These are phyloP conservation scores for Muscidifurax raptorellus DNA, from an alignment of 1,140 invertebrate species.

Conservation along the genomic window DNA sequence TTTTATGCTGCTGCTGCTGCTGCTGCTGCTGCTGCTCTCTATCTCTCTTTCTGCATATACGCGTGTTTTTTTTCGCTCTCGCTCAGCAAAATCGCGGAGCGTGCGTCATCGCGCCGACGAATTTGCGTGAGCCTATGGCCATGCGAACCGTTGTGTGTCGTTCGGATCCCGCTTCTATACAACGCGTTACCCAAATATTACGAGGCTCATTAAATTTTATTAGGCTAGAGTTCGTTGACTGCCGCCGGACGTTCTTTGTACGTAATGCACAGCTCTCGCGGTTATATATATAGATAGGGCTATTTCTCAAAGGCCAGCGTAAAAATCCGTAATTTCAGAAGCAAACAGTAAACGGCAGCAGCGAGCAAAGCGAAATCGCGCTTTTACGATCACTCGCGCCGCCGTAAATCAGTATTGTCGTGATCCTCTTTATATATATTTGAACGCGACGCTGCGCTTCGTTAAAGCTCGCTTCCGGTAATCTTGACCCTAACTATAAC, in stretches of 20 bases:
- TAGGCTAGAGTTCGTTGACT: conserved; percentile 23
- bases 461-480: neutral
- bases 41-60: too few species aligned
- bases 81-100: too few species aligned
- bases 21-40: too few species aligned
- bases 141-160: neutral
- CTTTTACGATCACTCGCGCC: conserved; percentile 2
- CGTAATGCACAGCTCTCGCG: neutral
- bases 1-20: too few species aligned
- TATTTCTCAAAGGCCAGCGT: too few species aligned
- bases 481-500: neutral
- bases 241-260: neutral
- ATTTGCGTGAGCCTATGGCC: conserved; percentile 28
- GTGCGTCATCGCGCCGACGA: conserved; percentile 9
- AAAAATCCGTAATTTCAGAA: conserved; percentile 7
- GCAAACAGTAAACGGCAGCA: neutral
- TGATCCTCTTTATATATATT: neutral
- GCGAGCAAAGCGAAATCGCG: neutral
- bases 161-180: neutral
- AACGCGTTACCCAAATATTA: neutral
- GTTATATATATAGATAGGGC: neutral
- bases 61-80: neutral
- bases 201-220: neutral
- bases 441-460: neutral
- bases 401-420: neutral